Evolutionary conservation across 2,888 invertebrate species (phyloP).

Genomic region (Drosophila suboccidentalis): DNA sequence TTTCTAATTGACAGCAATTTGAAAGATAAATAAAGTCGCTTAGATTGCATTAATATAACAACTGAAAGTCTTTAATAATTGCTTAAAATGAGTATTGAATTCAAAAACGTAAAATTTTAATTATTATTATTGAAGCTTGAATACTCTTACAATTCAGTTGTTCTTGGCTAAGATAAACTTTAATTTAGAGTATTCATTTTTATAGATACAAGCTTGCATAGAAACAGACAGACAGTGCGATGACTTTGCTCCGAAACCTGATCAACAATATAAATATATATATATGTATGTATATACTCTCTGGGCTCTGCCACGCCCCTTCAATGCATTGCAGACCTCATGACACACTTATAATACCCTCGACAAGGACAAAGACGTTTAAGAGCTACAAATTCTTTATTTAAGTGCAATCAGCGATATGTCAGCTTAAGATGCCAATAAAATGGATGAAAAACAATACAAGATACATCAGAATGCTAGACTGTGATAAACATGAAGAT

Average conservation of each 20-base stretch:
- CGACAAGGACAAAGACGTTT: not conserved
- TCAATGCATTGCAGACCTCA: not conserved
- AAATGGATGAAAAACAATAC: not conserved
- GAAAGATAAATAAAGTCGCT: not conserved
- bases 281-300: not conserved
- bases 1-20: slow-evolving; percentile 21
- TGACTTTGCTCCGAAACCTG: not conserved
- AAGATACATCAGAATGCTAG: not conserved
- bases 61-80: not conserved
- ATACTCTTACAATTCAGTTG: not conserved
- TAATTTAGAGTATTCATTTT: too few relatives aligned
- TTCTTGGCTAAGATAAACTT: too few relatives aligned
- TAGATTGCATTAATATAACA: not conserved
- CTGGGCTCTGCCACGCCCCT: not conserved
- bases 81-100: not conserved
- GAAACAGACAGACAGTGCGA: not conserved
- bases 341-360: not conserved
- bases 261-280: not conserved
- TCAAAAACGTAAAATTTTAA: too few relatives aligned
- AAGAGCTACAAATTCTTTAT: slow-evolving; percentile 3
- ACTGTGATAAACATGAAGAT: not conserved
- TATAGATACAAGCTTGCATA: not conserved
- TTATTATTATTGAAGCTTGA: not conserved
- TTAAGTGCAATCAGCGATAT: slow-evolving; percentile 3
- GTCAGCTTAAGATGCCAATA: not conserved